Base-by-base conservation (phyloP, 2,113 vertebrate species). In the Arothron firmamentum region DNA sequence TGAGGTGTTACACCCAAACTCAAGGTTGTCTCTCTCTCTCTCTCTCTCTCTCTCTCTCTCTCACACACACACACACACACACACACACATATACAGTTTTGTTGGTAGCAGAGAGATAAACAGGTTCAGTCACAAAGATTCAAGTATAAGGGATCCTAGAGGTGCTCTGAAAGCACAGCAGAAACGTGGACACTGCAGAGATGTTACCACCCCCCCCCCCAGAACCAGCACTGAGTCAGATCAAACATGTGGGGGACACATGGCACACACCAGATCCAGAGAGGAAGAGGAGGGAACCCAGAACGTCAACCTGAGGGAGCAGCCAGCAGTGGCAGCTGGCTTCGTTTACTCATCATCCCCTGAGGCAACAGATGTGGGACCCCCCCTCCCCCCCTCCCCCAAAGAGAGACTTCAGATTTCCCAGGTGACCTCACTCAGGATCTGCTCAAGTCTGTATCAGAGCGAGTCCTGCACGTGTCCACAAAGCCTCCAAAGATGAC, bases 241-340 rank as follows among this genome's bases (percentile, higher is more conserved):
- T 72, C 61, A 70, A 72, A 76, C 55, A 58, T 60, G 59, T 53
- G 56, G 1, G 4, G 25, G 25, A 28, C 25, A 28, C 25, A 28
- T 28, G 46, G 58, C 21, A 45, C 23, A 57, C 54, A 65, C 62
- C 54, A 50, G 59, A 70, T 45, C 72, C 64, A 68, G 73, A 70
- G 70, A 74, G 64, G 79, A 74, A 79, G 28, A 10, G 5, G 49
- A 28, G 52, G 56, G 56, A 52, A 56, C 60, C 45, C 58, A 56
- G 65, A 74, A 73, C 50, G 70, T 77, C 65, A 78, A 74, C 77
- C 67, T 67, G 63, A 76, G 72, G 75, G 71, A 71, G 69, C 57
- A 70, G 72, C 49, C 49, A 57, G 52, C 21, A 25, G 52, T 75
- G 50, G 31, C 2, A 47, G 63, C 11, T 16, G 2, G 41, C 18